phyloP scores from a whole-genome alignment of 92 coral and sea anemone species.

The Palythoa caribaeorum region DNA sequence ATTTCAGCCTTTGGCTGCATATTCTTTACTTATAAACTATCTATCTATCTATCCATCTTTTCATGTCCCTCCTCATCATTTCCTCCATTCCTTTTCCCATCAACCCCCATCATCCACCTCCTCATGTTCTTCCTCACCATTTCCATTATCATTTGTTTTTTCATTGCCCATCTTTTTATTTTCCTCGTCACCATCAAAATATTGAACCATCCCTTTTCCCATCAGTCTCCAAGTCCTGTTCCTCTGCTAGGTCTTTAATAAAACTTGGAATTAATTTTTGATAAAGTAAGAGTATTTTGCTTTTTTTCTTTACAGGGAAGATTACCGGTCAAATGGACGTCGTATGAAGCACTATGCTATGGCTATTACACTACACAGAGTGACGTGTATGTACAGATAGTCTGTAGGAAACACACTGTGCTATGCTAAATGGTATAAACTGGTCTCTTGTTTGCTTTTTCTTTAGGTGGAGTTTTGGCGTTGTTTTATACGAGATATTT shows the following conservation, averaged over 20 bases:
- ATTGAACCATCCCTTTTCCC: no score
- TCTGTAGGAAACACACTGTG: not conserved
- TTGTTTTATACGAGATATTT: slow-evolving; percentile 42
- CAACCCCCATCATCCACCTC: not conserved
- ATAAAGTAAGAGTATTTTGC: not conserved
- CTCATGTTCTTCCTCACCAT: not conserved
- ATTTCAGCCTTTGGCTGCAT: no score
- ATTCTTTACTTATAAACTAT: no score
- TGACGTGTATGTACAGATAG: slow-evolving; percentile 71
- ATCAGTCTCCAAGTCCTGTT: no score
- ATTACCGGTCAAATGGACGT: slow-evolving; percentile 88
- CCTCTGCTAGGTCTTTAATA: not conserved
- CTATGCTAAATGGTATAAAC: not conserved
- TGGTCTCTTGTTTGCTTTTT: not conserved
- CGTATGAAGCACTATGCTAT: slow-evolving; percentile 76
- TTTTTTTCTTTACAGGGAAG: slow-evolving; percentile 59
- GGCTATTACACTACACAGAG: slow-evolving; percentile 81
- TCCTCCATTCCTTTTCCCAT: no score
- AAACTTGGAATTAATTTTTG: not conserved
- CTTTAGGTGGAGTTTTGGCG: slow-evolving; percentile 40
- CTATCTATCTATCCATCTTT: no score
- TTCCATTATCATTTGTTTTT: not conserved
- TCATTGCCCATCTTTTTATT: not conserved
- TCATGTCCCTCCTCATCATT: no score
- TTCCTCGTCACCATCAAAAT: not conserved